Evolutionary conservation across 35 echinoderm and acorn worm species (phyloP).

Genomic region (Patiria miniata): DNA sequence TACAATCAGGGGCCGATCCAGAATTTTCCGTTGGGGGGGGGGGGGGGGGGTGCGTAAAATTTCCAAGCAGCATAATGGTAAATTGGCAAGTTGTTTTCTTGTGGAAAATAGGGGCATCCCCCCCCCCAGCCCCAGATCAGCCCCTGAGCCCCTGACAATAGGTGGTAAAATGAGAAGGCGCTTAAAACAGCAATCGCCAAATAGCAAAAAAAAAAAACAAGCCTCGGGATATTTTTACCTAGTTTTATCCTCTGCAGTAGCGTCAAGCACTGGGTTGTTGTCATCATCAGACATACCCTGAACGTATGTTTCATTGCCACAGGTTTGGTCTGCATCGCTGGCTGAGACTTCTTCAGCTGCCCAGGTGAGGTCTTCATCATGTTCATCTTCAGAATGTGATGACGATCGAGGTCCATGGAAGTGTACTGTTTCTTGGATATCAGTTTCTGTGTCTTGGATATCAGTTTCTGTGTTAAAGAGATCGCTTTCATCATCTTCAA

Average conservation of each 20-base stretch:
- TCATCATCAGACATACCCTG: neutral
- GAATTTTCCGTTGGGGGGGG: too few species aligned
- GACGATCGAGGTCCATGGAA: neutral
- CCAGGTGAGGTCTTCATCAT: neutral
- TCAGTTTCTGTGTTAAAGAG: too few species aligned
- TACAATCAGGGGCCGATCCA: too few species aligned
- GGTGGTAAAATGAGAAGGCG: neutral
- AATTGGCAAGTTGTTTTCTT: too few species aligned
- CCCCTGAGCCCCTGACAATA: too few species aligned
- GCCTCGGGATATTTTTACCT: neutral
- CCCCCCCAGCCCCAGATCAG: too few species aligned
- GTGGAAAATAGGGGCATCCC: too few species aligned
- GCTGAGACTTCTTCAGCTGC: neutral
- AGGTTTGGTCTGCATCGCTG: neutral
- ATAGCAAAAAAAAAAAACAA: too few species aligned
- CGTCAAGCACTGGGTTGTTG: neutral
- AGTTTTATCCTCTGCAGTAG: neutral
- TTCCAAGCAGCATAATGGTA: too few species aligned
- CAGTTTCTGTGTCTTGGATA: neutral
- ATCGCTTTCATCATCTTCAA: too few species aligned
- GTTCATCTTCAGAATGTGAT: neutral
- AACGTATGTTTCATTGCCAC: neutral
- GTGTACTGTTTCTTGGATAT: neutral
- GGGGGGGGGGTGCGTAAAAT: too few species aligned
- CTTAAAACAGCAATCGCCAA: too few species aligned